Base-by-base conservation (phyloP, 2,888 invertebrate species). In the Electrophaes corylata region DNA sequence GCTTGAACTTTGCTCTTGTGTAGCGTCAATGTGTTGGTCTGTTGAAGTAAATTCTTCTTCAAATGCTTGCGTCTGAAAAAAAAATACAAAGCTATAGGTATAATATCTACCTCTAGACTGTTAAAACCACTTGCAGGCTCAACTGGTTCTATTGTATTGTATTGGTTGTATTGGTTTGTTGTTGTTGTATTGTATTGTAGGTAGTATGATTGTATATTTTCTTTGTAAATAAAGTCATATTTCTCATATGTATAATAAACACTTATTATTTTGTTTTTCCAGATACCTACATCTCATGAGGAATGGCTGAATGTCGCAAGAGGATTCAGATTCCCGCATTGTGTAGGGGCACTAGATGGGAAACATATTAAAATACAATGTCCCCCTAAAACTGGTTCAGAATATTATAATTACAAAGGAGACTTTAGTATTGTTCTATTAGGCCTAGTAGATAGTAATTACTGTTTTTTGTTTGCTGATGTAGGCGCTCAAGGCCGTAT, bases 11-110 rank as follows among this genome's bases (percentile, higher is more conserved):
- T 44, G 53, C 53, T 53, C 53, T 40, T 54, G 53, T 35, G 4
- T 54, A 46, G 53, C 53, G 46, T 54, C 53, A 54, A 47, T 35
- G 47, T 55, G 54, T 47, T 40, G 47, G 40, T 55, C 54, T 55
- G 41, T 48, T 20, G 48, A 55, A 55, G 47, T 55, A 48, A 46
- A 47, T 40, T 47, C 54, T 20, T 41, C 40, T 41, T 41, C 40
- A 20, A 41, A 11, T 41, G 40, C 40, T 55, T 47, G 54, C 43
- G 47, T 43, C 54, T 55, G 54, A 55, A 54, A 46, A 46, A 54
- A 45, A 44, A 39, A 31, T 31, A 33, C 41, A 29, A 50, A 41
- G 40, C 10, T 50, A 50, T 45, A 45, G 11, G 31, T 45, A 45
- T 45, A 45, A 14, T n/a, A n/a, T n/a, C n/a, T n/a, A n/a, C n/a